Conservation (phyloP, 1,140 invertebrate species). For the Melanaphis sacchari region DNA sequence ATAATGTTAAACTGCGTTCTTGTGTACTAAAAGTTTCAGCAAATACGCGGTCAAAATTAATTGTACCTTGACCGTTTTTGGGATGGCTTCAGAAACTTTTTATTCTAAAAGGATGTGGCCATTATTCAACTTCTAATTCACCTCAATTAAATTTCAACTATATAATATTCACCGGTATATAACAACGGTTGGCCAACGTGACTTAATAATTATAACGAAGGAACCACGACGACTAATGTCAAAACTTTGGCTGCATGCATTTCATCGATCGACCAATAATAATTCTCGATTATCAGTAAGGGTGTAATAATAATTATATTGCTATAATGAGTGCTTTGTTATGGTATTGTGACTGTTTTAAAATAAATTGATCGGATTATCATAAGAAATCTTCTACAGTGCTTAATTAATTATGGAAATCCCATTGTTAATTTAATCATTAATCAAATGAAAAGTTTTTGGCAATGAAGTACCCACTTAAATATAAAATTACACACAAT, state of each 20-base stretch:
- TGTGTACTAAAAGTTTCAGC: not conserved
- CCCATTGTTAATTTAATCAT: not conserved
- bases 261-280: not conserved
- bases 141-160: not conserved
- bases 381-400: not conserved
- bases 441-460: not conserved
- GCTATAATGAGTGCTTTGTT: not conserved
- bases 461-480: not conserved
- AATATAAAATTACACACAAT: not conserved
- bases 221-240: not conserved
- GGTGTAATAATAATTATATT: not conserved
- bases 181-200: not conserved
- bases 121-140: not conserved
- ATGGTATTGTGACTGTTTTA: not conserved
- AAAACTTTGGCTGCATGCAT: not conserved
- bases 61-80: not conserved
- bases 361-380: not conserved
- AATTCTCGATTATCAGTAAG: not conserved
- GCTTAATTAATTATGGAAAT: not conserved
- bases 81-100: not conserved
- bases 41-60: not conserved
- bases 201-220: not conserved
- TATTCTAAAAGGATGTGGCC: not conserved
- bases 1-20: not conserved
- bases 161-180: not conserved